Percentiles rank a stretch among this genome's conserved stretches.
phyloP scores from a whole-genome alignment of 2,888 invertebrate genomes.

The Drepanosiphum platanoidis region DNA sequence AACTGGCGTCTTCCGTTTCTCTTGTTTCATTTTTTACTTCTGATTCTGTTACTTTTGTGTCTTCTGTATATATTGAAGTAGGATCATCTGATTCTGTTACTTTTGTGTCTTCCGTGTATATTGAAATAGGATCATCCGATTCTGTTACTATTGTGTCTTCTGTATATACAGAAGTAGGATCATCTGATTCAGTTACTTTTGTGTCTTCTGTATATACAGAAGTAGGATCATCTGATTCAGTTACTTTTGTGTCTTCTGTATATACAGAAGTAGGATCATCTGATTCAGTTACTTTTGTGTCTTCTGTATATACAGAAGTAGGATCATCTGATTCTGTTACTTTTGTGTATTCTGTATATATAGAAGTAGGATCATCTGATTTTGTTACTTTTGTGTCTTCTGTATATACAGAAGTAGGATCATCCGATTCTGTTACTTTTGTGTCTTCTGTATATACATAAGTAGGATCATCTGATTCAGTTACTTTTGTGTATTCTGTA shows the following conservation, averaged over 20 bases:
- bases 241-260: neutral
- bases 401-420: neutral
- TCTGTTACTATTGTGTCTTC: neutral
- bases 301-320: neutral
- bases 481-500: neutral
- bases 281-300: neutral
- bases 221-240: neutral
- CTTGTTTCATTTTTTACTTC: neutral
- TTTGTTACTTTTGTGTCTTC: neutral
- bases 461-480: neutral
- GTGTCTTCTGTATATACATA: neutral
- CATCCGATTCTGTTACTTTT: neutral
- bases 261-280: neutral
- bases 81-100: neutral
- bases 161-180: neutral
- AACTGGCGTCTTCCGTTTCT: neutral
- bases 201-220: neutral
- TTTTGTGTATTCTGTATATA: neutral
- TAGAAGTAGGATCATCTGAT: neutral
- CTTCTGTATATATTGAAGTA: neutral
- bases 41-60: neutral
- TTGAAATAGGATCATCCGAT: neutral
- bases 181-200: neutral
- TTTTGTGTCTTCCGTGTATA: neutral
- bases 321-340: neutral